Evolutionary conservation across 2,113 vertebrate species (phyloP).

Genomic region (Nerophis ophidion): DNA sequence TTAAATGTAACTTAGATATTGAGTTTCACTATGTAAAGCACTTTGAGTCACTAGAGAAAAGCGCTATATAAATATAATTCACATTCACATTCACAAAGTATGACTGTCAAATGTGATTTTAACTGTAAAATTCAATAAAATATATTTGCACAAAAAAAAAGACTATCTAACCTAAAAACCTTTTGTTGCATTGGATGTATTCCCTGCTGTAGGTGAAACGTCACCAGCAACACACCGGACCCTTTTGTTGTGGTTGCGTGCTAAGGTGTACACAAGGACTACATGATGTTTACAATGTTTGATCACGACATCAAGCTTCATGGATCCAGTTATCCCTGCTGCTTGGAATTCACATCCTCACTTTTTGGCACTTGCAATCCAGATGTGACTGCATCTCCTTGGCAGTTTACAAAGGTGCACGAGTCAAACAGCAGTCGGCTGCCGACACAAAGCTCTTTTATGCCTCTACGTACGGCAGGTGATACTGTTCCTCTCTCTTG

Average conservation of each 20-base stretch:
- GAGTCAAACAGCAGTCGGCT: slow-evolving; percentile 20
- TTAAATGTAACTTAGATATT: too few relatives aligned
- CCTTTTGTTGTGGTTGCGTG: slow-evolving; percentile 9
- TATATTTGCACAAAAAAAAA: too few relatives aligned
- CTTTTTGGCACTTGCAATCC: slow-evolving; percentile 49
- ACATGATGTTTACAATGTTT: slow-evolving; percentile 15
- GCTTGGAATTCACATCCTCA: slow-evolving; percentile 25
- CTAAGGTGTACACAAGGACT: slow-evolving; percentile 11
- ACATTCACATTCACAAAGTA: too few relatives aligned
- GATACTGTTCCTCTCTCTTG: slow-evolving; percentile 86
- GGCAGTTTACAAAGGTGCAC: slow-evolving; percentile 12
- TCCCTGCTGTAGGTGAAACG: not conserved
- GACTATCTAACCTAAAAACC: not conserved
- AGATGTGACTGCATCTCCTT: slow-evolving; percentile 10
- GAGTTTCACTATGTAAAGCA: too few relatives aligned
- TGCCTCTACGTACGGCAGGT: slow-evolving; percentile 81
- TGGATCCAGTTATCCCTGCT: slow-evolving; percentile 9
- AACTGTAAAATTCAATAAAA: too few relatives aligned
- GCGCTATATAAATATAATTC: too few relatives aligned
- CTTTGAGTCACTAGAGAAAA: too few relatives aligned
- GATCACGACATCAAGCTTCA: slow-evolving; percentile 13
- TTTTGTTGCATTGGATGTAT: not conserved
- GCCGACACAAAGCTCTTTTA: slow-evolving; percentile 43
- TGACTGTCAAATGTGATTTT: too few relatives aligned
- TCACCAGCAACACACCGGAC: not conserved